Evolutionary conservation across 2,797 vertebrate genomes (phyloP).

Genomic region (Mus caroli): DNA sequence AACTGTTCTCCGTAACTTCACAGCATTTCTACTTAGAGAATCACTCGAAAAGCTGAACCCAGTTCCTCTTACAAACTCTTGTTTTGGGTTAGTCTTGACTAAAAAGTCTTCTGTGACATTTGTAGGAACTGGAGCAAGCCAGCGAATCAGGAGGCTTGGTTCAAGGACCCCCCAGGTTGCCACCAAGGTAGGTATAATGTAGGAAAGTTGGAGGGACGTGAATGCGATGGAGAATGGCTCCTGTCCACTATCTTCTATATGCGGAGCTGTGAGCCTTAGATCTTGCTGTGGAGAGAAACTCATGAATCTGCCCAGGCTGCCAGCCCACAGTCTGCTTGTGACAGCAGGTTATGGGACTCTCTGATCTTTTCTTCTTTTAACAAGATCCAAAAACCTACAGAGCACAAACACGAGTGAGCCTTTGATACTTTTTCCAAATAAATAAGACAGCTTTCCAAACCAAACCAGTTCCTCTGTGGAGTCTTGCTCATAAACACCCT

Average conservation of each 20-base stretch:
- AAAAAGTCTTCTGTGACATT: constrained; percentile 71
- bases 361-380: constrained; percentile 21
- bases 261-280: neutral
- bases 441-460: constrained; percentile 26
- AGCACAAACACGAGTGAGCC: neutral
- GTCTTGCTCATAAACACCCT: neutral
- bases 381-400: constrained; percentile 11
- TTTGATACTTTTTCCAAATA: constrained; percentile 56
- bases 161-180: constrained; percentile 87
- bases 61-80: constrained; percentile 40
- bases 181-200: constrained; percentile 91
- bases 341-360: neutral
- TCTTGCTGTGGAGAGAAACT: constrained; percentile 14
- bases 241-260: neutral
- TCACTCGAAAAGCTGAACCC: neutral
- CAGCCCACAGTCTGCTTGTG: neutral
- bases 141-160: constrained; percentile 79
- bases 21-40: constrained; percentile 46
- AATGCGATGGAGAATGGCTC: neutral
- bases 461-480: constrained; percentile 23
- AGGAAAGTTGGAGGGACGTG: neutral
- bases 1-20: constrained; percentile 13
- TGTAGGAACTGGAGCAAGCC: constrained; percentile 88
- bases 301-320: neutral
- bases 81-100: constrained; percentile 56